Base-by-base conservation (phyloP, 2,888 invertebrate genomes). In the Polydrusus pterygomalis region DNA sequence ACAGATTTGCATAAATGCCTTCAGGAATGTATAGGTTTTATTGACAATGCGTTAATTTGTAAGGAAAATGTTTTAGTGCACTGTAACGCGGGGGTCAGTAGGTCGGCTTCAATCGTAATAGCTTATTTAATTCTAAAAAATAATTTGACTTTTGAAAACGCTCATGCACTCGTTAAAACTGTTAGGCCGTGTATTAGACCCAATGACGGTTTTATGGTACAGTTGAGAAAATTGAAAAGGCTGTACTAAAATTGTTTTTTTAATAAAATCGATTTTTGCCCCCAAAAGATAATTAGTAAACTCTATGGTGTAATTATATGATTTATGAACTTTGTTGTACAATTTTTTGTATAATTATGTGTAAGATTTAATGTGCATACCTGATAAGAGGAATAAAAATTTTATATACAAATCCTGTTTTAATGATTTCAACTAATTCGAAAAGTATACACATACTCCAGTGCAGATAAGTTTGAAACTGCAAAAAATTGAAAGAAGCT, bases 11-110 rank as follows among this genome's bases (percentile, higher is more conserved):
- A 82, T 45, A 82, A 86, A 8, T 84, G 91, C 43, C 84, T 95
- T 47, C 82, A 86, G 10, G 86, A 88, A 11, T 91, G 93, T 81
- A 88, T 93, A 73, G 85, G 88, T 0, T 94, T 93, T 82, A 93
- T 97, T 62, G 88, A 91, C n/a, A 78, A 86, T 45, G 90, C 89
- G 18, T 85, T 91, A 10, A 80, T 85, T n/a, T 81, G 81, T 2
- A 74, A 78, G n/a, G 70, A 75, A 69, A 85, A 83, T 60, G 89
- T 96, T 65, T 89, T 96, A 78, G 92, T 97, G 1, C 97, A 97
- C 87, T 97, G 97, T 84, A 97, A 97, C 87, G 97, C 97, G 0
- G 97, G 97, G 0, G 93, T 97, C 0, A 97, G 97, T 0, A 89
- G 97, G 10, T 94, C 97, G 2, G 91, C 96, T 0, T 90, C 93